Base-by-base conservation (phyloP, 2,797 vertebrate species). In the Neostethus bicornis region DNA sequence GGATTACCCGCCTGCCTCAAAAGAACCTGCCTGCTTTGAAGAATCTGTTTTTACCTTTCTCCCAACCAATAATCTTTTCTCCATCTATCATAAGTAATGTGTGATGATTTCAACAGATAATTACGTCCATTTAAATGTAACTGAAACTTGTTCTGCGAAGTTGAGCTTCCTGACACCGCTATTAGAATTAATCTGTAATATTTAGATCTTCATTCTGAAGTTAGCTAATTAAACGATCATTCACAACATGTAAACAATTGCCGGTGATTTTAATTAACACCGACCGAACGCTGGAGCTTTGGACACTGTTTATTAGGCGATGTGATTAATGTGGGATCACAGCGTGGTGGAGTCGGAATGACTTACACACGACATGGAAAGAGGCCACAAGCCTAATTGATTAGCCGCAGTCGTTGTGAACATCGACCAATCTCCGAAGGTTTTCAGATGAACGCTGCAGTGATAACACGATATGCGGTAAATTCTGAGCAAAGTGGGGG, bases 41-140 rank as follows among this genome's bases (percentile, higher is more conserved):
- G 14, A 34, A 32, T 32, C 67, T 76, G 56, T 51, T 51, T 75
- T 59, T 79, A 68, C 70, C 72, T 80, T 66, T 59, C 68, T 71
- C 60, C 61, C 64, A 65, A 67, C 67, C 66, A 47, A 53, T 72
- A 34, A 66, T 46, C 17, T 19, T 57, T 42, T 54, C 17, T 34
- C 23, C 32, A 62, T 7, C 49, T 73, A 48, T 65, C 41, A 1
- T 66, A 75, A 75, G 69, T 60, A 77, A 80, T 53, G 61, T 43
- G 51, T 13, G 39, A 70, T 76, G 76, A 84, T 85, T 74, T 83
- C 45, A 69, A 61, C 32, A 64, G 67, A 77, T 86, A 85, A 86
- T 89, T 79, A 74, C 72, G 62, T 80, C 64, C 66, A 83, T 90
- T 84, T 86, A 77, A 84, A 87, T 82, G 73, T 84, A 80, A 87